These are phyloP conservation scores for Nasonia oneida DNA, from an alignment of 2,888 invertebrate species.

Conservation along the genomic window DNA sequence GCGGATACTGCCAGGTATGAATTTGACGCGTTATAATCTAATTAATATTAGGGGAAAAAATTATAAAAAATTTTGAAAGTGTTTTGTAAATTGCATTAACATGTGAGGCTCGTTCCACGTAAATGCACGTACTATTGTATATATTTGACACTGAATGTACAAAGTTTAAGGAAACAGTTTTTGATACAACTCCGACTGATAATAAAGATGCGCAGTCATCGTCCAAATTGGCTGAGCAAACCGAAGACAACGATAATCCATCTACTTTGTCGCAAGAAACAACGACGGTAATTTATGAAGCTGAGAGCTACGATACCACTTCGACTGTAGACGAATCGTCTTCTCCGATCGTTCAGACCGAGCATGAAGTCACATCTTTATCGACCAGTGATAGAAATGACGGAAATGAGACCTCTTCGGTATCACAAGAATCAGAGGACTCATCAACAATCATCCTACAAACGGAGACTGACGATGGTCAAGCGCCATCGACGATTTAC, in stretches of 20 bases:
- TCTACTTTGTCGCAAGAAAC: neutral
- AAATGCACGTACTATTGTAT: too few relatives aligned
- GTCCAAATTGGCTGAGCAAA: neutral
- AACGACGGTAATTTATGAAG: neutral
- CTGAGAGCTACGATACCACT: neutral
- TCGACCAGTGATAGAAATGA: neutral
- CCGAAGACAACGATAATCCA: neutral
- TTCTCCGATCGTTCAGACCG: neutral
- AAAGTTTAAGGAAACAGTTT: slow-evolving; percentile 40
- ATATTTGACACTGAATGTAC: neutral
- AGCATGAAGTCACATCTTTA: neutral
- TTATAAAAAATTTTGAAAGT: too few relatives aligned
- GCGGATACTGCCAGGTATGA: slow-evolving; percentile 72
- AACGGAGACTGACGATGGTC: slow-evolving; percentile 1
- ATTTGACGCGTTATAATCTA: neutral
- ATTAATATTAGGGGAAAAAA: neutral
- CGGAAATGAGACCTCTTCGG: neutral
- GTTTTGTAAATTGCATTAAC: too few relatives aligned
- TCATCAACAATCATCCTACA: neutral
- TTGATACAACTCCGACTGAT: neutral
- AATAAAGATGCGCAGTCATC: neutral
- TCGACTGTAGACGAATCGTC: neutral
- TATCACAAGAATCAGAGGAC: neutral
- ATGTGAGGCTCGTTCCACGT: too few relatives aligned
- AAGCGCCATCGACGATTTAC: neutral